Evolutionary conservation across 2,888 invertebrate genomes (phyloP).

Genomic region (Megaustenia siamemsis): DNA sequence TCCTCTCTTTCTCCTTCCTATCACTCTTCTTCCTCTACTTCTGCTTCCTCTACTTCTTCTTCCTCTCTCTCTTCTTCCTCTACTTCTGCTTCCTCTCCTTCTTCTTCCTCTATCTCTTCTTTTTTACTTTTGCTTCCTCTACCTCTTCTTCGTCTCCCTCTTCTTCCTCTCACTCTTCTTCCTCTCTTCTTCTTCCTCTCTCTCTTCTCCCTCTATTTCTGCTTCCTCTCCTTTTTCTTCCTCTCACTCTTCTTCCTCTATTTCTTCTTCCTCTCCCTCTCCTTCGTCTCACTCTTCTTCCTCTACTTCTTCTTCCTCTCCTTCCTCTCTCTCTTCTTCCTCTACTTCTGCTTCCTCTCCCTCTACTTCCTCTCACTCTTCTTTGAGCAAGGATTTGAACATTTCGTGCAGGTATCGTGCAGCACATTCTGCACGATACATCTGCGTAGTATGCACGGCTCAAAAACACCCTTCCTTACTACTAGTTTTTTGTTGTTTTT

Average conservation of each 20-base stretch:
- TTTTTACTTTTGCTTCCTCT: not conserved
- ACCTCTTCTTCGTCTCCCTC: no score
- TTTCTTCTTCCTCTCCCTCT: not conserved
- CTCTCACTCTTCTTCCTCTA: not conserved
- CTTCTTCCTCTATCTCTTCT: not conserved
- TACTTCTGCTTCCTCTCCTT: conserved; percentile 1
- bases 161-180: not conserved
- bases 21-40: no score
- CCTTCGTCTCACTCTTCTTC: not conserved
- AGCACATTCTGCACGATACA: no score
- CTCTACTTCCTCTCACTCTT: not conserved
- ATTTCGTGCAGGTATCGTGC: no score
- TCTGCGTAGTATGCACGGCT: no score
- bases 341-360: no score
- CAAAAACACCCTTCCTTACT: no score
- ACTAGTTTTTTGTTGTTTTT: no score
- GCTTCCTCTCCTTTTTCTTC: not conserved
- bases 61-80: no score
- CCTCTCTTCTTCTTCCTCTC: not conserved
- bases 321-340: conserved; percentile 9
- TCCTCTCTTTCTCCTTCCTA: no score
- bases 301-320: not conserved
- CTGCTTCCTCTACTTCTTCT: no score
- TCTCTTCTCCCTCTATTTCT: not conserved
- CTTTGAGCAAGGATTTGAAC: not conserved